Evolutionary conservation across 2,797 vertebrate species (phyloP).

Genomic region (Lemur catta): DNA sequence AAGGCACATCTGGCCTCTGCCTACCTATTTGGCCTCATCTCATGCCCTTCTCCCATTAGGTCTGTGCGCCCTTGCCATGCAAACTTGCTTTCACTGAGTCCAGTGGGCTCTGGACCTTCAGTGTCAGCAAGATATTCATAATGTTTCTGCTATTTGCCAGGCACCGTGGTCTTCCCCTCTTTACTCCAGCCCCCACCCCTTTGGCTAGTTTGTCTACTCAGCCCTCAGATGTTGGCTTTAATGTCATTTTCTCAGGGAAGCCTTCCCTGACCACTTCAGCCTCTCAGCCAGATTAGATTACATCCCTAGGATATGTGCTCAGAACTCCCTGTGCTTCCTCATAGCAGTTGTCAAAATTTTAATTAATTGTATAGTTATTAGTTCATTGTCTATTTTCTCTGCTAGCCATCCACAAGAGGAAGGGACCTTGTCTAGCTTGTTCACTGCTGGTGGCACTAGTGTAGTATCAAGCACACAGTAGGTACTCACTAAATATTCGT

Average conservation of each 20-base stretch:
- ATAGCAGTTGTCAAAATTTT: not conserved
- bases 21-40: not conserved
- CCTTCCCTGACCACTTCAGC: not conserved
- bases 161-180: not conserved
- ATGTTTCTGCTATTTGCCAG: not conserved
- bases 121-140: not conserved
- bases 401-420: not conserved
- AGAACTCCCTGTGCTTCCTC: not conserved
- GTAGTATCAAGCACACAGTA: not conserved
- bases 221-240: not conserved
- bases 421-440: not conserved
- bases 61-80: not conserved
- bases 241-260: not conserved
- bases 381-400: conserved; percentile 17
- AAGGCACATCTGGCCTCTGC: not conserved
- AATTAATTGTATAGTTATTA: not conserved
- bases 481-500: not conserved
- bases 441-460: not conserved
- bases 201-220: not conserved
- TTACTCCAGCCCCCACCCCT: not conserved
- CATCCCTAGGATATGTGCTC: not conserved
- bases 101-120: not conserved
- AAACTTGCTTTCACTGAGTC: not conserved
- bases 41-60: not conserved
- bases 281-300: not conserved